Base-by-base conservation (phyloP, 64 coral and sea anemone genomes). In the Cladopsammia gracilis region DNA sequence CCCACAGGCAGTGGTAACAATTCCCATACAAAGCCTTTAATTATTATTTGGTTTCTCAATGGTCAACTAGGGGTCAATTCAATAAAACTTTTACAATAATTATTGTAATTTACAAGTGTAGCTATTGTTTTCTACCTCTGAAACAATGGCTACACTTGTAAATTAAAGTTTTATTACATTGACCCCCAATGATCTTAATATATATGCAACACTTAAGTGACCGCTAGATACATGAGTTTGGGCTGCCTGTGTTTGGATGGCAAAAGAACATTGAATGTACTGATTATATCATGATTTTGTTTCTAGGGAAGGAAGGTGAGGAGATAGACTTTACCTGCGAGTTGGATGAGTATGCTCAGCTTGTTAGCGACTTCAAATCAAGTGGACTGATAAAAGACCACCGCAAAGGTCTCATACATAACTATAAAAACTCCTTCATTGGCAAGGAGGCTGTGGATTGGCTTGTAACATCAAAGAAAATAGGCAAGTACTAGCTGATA, bases 361-460 rank as follows among this genome's bases (percentile, higher is more conserved):
- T 98, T 25, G 97, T 96, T 15, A 93, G 96, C 20, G 70, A 95
- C 18, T 86, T 98, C 6, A 98, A 93, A 51, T 87, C 93, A n/a
- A 96, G 94, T 89, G 97, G 94, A 13, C 65, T 98, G 4, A 95
- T 98, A 20, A 96, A 91, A 82, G 94, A 98, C 47, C 93, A 88
- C 75, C 78, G 94, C 3, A 88, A 90, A 45, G 87, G 87, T 10
- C 58, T 95, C 12, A 51, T 97, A 16, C 87, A 73, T 58, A 82
- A 48, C 16, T 93, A 98, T 59, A 98, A 91, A 60, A 95, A 96
- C 45, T 93, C 94, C 0, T 98, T 98, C 44, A 20, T 93, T 87
- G 97, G 97, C 54, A 98, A 87, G 58, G 96, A 98, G 67, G 86
- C 89, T 65, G 94, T 98, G 67, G 94, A 98, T 70, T 98, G 97